Evolutionary conservation across 2,888 invertebrate species (phyloP), one percentile per base, ranked within the genome.

Genomic region (Drosophila nr. perissopoda): DNA sequence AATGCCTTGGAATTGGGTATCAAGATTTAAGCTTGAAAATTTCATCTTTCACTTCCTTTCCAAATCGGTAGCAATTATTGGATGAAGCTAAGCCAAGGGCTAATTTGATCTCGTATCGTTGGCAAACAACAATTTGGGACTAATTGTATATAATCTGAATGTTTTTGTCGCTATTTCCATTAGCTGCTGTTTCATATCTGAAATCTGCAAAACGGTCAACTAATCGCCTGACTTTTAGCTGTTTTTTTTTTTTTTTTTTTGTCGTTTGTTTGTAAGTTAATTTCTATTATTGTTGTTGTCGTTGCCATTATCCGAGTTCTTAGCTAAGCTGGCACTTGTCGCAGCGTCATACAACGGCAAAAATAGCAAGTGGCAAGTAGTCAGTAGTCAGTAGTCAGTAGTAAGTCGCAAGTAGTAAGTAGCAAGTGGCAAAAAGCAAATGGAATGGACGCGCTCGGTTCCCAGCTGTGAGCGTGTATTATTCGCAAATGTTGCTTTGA

Each of bases 401-500:
- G 58, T 49, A 21, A 62, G 57, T 31, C 25, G 56, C 53, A 57
- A 51, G 65, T 52, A 34, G 64, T 58, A 36, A 49, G 76, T 49
- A 48, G 62, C 68, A 74, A 68, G 59, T 57, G 31, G 75, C 64
- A 68, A 67, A 65, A 59, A 67, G 65, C 69, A 73, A 76, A 72
- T 75, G 78, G 77, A 77, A 84, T 84, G 78, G 73, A 79, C 72
- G 74, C 78, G 76, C 71, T 80, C 48, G 76, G 76, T 89, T 89
- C 88, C 88, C 88, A 89, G 74, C 68, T 66, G 34, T 27, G 51
- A 58, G 49, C 45, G 18, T 54, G 54, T 54, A 11, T 64, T 69
- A 60, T 82, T 80, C 71, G 79, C 80, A 72, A 83, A 76, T 72
- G 80, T 81, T 76, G 86, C 74, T 74, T 83, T 88, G 90, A 87